These are phyloP conservation scores for Chamaetylas fuelleborni DNA, from an alignment of 2,113 vertebrate genomes.

Conservation along the genomic window DNA sequence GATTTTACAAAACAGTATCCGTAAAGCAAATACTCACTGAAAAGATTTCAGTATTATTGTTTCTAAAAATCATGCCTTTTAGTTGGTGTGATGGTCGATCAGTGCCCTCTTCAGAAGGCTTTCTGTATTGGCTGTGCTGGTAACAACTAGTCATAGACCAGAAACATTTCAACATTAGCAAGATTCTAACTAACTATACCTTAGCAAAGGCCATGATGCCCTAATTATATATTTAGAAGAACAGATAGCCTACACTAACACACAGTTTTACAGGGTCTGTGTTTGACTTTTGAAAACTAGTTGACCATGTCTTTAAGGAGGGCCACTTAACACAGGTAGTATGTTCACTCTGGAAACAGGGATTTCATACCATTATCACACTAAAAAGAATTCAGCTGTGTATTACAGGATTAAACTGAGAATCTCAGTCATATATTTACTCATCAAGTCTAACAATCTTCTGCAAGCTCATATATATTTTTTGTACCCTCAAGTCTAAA, in stretches of 20 bases:
- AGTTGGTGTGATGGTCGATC: background rate
- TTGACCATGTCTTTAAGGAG: background rate
- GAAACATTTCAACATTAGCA: background rate
- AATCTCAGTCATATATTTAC: background rate
- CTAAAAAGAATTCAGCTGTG: background rate
- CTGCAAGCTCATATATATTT: background rate
- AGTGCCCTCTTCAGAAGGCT: slow-evolving; percentile 22
- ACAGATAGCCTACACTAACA: background rate
- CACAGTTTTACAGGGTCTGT: background rate
- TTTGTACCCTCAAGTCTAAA: background rate
- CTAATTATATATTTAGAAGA: background rate
- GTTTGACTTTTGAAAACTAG: background rate
- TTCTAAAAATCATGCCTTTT: background rate
- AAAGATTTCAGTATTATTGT: background rate
- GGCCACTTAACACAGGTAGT: background rate
- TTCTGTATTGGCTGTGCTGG: background rate
- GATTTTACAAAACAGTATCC: background rate
- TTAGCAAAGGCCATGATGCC: background rate
- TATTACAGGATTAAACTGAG: background rate
- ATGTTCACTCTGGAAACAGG: background rate
- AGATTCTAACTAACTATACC: background rate
- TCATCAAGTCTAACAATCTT: background rate
- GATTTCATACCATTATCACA: background rate
- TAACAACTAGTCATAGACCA: background rate
- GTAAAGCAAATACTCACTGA: background rate